phyloP scores from a whole-genome alignment of 2,113 vertebrate genomes.

The Herpetotheres cachinnans region DNA sequence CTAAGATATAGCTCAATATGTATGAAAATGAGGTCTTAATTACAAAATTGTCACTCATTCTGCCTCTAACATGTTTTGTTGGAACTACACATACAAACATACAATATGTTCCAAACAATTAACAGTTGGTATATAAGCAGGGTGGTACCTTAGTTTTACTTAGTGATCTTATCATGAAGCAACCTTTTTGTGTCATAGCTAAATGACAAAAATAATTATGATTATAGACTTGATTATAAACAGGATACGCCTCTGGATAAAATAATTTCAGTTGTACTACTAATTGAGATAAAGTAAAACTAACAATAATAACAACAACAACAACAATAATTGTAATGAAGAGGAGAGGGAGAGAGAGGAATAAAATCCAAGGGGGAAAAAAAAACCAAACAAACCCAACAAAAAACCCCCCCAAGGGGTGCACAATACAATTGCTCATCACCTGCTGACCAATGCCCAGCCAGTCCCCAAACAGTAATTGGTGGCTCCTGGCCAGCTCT shows the following conservation, averaged over 20 bases:
- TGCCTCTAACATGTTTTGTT: neutral
- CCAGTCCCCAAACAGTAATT: too few species aligned
- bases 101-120: neutral
- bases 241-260: neutral
- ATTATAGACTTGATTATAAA: neutral
- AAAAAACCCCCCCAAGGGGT: too few species aligned
- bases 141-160: neutral
- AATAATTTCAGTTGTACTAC: neutral
- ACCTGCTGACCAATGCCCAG: too few species aligned
- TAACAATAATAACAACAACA: too few species aligned
- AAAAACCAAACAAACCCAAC: too few species aligned
- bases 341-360: too few species aligned
- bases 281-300: too few species aligned
- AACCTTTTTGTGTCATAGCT: neutral
- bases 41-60: neutral
- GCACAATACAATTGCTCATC: too few species aligned
- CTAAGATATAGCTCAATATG: neutral
- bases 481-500: too few species aligned
- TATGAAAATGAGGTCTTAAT: neutral
- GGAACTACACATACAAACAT: neutral
- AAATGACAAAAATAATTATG: neutral
- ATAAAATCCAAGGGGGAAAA: too few species aligned
- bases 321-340: too few species aligned
- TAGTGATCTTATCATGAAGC: neutral
- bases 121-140: neutral